These are phyloP conservation scores for Hetaerina titia DNA, from an alignment of 2,888 invertebrate species.

Conservation along the genomic window DNA sequence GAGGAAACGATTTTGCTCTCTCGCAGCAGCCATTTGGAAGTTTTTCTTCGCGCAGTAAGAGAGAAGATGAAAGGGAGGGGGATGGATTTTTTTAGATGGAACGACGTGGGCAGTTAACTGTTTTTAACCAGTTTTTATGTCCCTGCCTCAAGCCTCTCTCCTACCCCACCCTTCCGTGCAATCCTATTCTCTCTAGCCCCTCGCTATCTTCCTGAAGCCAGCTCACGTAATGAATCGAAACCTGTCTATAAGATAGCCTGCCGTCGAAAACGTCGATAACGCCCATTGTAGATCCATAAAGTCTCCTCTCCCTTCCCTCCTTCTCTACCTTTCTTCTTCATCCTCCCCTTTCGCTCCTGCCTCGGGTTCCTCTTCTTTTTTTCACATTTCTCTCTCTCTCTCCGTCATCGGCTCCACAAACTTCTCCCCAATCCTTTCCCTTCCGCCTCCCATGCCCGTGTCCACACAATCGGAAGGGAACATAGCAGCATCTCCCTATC, in stretches of 20 bases:
- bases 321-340: not conserved
- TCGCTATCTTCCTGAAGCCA: conserved; percentile 46
- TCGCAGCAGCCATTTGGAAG: conserved; percentile 13
- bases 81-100: conserved; percentile 5
- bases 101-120: conserved; percentile 59
- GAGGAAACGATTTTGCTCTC: not conserved
- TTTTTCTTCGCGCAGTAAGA: not conserved
- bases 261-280: conserved; percentile 63
- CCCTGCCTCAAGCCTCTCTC: not conserved
- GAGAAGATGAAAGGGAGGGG: not conserved
- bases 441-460: not conserved
- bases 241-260: conserved; percentile 58
- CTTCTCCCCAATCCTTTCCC: not conserved
- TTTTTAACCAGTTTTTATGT: conserved; percentile 61
- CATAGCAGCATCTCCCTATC: conserved; percentile 51
- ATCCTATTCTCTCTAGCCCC: conserved; percentile 21
- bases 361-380: not conserved
- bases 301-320: conserved; percentile 18
- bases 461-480: conserved; percentile 20
- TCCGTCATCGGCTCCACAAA: conserved; percentile 14
- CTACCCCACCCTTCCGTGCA: not conserved
- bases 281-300: conserved; percentile 62
- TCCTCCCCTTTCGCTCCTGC: not conserved
- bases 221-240: conserved; percentile 57
- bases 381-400: not conserved